phyloP scores from a whole-genome alignment of 1,140 invertebrate species.

The Hyposmocoma kahamanoa region DNA sequence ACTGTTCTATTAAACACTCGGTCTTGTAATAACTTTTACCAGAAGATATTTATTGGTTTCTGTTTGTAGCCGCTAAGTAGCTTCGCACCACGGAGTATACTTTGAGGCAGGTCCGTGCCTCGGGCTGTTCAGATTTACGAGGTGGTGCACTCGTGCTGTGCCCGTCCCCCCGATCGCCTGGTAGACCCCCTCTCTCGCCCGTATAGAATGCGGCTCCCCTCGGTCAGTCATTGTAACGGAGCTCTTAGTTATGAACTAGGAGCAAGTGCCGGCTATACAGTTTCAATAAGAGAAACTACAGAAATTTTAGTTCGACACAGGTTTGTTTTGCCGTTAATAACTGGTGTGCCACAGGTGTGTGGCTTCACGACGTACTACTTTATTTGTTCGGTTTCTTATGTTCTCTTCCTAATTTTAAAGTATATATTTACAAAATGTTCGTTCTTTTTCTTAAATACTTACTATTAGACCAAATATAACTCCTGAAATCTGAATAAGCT shows the following conservation, averaged over 20 bases:
- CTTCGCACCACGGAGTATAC: slow-evolving; percentile 17
- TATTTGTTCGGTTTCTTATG: no score
- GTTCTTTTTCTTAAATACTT: no score
- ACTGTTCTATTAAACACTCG: slow-evolving; percentile 14
- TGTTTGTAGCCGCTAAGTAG: slow-evolving; percentile 33
- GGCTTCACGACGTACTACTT: no score
- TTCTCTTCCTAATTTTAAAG: no score
- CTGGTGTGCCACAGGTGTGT: background rate
- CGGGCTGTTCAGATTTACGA: slow-evolving; percentile 38
- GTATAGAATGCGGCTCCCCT: slow-evolving; percentile 19
- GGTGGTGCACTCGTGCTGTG: slow-evolving; percentile 33
- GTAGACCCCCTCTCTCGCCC: background rate
- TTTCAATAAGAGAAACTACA: slow-evolving; percentile 21
- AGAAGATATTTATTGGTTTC: slow-evolving; percentile 27
- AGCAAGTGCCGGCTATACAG: slow-evolving; percentile 21
- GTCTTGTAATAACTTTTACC: slow-evolving; percentile 25
- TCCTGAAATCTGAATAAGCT: no score
- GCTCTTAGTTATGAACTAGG: slow-evolving; percentile 30
- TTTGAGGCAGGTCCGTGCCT: slow-evolving; percentile 21
- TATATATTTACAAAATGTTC: no score
- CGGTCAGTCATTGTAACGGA: slow-evolving; percentile 32
- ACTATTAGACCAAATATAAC: no score
- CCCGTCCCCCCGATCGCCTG: slow-evolving; percentile 17
- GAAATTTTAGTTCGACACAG: background rate
- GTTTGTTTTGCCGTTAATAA: background rate